Evolutionary conservation across 2,888 invertebrate genomes (phyloP).

Genomic region (Tipula vernalis): DNA sequence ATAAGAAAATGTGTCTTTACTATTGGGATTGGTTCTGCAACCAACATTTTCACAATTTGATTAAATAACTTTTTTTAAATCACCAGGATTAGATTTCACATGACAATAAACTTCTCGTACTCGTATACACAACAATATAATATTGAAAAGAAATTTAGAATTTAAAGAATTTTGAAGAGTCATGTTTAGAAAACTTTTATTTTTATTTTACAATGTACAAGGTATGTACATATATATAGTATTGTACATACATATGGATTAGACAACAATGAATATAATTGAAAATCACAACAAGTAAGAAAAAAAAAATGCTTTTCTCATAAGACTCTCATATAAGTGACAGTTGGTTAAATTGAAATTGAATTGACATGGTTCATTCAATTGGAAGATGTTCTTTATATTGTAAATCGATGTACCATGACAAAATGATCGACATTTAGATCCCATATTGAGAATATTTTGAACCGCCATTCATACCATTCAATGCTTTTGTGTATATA

Average conservation of each 20-base stretch:
- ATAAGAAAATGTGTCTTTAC: neutral
- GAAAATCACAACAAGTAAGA: neutral
- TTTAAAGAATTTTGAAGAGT: slow-evolving; percentile 4
- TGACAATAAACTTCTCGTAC: neutral
- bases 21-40: neutral
- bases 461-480: neutral
- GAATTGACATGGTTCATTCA: neutral
- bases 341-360: neutral
- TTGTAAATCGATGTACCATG: neutral
- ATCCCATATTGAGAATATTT: neutral
- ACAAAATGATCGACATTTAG: neutral
- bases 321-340: neutral
- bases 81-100: neutral
- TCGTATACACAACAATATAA: neutral
- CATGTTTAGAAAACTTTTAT: neutral
- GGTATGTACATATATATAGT: neutral
- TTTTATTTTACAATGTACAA: neutral
- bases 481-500: neutral
- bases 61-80: neutral
- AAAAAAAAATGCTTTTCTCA: neutral
- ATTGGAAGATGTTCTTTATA: neutral
- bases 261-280: neutral
- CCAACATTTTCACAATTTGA: neutral
- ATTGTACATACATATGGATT: neutral
- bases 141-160: neutral